These are phyloP conservation scores for Cuniculus paca DNA, from an alignment of 2,797 vertebrate species.

Conservation along the genomic window DNA sequence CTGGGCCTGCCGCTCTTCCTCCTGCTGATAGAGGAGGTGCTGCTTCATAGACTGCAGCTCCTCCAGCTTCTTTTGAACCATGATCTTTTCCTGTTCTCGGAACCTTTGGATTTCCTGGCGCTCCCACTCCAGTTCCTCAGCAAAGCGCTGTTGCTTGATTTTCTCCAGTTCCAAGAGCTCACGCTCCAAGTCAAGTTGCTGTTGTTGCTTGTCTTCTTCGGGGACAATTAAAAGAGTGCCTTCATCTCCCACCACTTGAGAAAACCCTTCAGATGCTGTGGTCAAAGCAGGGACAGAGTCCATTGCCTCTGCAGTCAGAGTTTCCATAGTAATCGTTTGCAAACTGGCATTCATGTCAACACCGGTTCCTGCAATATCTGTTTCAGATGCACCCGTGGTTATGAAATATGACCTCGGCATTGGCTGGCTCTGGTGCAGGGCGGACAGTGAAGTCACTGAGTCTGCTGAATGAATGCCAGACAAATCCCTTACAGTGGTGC, in stretches of 20 bases:
- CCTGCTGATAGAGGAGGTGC: slow-evolving; percentile 97
- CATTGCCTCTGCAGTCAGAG: slow-evolving; percentile 91
- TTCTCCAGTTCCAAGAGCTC: slow-evolving; percentile 98
- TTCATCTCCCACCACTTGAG: slow-evolving; percentile 93
- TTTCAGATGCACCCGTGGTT: slow-evolving; percentile 91
- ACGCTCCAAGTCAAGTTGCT: slow-evolving; percentile 96
- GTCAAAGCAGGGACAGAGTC: slow-evolving; percentile 91
- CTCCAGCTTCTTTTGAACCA: slow-evolving; percentile 98
- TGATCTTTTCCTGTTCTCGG: slow-evolving; percentile 97
- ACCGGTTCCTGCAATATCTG: slow-evolving; percentile 88
- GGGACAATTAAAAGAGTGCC: slow-evolving; percentile 93
- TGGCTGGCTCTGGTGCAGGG: slow-evolving; percentile 91
- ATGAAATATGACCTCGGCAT: slow-evolving; percentile 95
- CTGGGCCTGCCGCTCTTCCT: slow-evolving; percentile 98
- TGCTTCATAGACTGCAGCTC: slow-evolving; percentile 98
- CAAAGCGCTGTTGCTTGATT: slow-evolving; percentile 97
- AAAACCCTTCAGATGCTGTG: slow-evolving; percentile 94
- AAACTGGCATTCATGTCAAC: slow-evolving; percentile 91
- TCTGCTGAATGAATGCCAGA: slow-evolving; percentile 95
- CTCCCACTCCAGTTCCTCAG: slow-evolving; percentile 98
- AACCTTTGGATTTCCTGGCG: slow-evolving; percentile 99
- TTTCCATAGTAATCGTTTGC: slow-evolving; percentile 89
- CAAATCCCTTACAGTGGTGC: slow-evolving; percentile 93
- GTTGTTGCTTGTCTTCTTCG: slow-evolving; percentile 96
- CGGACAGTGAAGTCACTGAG: slow-evolving; percentile 93